Evolutionary conservation across 2,113 vertebrate species (phyloP).

Genomic region (Hydropotes inermis): DNA sequence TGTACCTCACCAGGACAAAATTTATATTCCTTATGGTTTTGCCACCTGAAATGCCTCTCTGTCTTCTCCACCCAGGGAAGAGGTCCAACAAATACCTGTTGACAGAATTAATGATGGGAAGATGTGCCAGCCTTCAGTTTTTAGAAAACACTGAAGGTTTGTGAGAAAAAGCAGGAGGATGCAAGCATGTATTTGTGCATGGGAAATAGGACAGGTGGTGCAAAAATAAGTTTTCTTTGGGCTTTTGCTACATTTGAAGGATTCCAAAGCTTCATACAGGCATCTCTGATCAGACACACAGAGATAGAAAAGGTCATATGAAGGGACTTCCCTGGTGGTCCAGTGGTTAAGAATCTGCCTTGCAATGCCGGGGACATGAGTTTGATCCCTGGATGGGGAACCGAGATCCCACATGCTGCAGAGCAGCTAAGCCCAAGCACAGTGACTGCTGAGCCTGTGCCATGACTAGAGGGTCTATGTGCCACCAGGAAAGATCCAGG

Average conservation of each 20-base stretch:
- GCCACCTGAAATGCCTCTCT: neutral
- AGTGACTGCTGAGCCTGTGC: neutral
- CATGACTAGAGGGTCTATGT: fast-evolving
- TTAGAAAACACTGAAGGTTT: neutral
- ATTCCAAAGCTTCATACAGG: neutral
- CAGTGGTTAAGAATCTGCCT: neutral
- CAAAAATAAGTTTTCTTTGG: neutral
- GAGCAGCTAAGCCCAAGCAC: neutral
- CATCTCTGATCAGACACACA: neutral
- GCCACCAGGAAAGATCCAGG: neutral
- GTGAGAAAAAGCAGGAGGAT: neutral
- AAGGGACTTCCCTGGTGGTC: neutral
- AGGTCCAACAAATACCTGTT: neutral
- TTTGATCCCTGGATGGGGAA: neutral
- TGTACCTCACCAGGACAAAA: neutral
- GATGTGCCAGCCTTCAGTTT: neutral
- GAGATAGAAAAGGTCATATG: neutral
- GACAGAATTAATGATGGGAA: neutral
- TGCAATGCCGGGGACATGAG: neutral
- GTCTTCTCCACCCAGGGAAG: neutral
- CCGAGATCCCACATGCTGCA: neutral
- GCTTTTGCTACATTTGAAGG: neutral
- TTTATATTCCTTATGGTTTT: neutral
- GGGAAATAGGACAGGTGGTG: neutral
- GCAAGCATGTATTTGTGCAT: neutral